Evolutionary conservation across 2,113 vertebrate genomes (phyloP).

Genomic region (Zootoca vivipara): DNA sequence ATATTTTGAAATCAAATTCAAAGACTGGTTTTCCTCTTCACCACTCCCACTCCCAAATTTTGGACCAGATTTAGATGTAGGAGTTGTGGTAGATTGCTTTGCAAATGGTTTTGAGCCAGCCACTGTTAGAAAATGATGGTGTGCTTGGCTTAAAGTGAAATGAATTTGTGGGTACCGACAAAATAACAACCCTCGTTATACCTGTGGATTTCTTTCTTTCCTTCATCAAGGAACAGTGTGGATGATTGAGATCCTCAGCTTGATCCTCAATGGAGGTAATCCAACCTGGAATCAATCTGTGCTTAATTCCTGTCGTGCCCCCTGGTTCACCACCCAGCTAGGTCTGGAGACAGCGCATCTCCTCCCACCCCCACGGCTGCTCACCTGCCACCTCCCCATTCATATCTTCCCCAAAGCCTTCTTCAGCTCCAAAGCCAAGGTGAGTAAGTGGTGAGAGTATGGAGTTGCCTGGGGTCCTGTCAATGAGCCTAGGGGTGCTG

Average conservation of each 20-base stretch:
- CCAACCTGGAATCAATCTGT: not conserved
- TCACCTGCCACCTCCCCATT: constrained; percentile 73
- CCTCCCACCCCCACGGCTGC: constrained; percentile 57
- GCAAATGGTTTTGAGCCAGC: not conserved
- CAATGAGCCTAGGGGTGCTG: not conserved
- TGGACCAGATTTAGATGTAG: not conserved
- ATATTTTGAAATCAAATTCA: not conserved
- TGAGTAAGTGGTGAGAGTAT: constrained; percentile 21
- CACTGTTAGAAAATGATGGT: not conserved
- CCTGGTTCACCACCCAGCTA: constrained; percentile 29
- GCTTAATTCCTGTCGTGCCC: constrained; percentile 20
- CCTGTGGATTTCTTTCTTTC: not conserved
- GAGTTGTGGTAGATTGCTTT: not conserved
- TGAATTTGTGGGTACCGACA: too few species aligned
- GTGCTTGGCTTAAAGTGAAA: not conserved
- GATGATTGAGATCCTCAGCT: constrained; percentile 42
- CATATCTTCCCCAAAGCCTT: constrained; percentile 71
- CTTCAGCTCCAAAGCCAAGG: constrained; percentile 71
- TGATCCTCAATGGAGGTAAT: not conserved
- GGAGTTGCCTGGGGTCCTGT: too few species aligned
- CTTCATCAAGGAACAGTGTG: constrained; percentile 18
- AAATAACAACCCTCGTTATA: too few species aligned
- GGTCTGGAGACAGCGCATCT: constrained; percentile 33
- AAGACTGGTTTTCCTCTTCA: not conserved
- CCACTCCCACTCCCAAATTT: not conserved